Evolutionary conservation across 2,888 invertebrate genomes (phyloP).

Genomic region (Allophyes oxyacanthae): DNA sequence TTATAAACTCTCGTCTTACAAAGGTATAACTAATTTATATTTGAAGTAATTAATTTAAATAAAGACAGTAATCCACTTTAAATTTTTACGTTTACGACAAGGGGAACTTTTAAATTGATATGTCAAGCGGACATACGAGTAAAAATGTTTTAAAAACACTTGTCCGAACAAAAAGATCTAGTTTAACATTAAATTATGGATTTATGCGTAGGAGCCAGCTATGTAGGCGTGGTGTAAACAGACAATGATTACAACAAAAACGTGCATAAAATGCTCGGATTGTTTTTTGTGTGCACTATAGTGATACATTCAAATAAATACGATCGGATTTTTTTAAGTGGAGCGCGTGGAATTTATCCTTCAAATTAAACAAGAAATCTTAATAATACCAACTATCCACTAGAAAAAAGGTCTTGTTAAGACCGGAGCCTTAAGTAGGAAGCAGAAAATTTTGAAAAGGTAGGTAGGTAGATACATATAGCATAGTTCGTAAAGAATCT

Average conservation of each 20-base stretch:
- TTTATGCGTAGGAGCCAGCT: slow-evolving; percentile 53
- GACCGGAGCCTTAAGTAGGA: too few species aligned
- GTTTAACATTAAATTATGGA: slow-evolving; percentile 62
- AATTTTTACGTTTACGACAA: neutral
- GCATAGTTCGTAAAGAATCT: too few species aligned
- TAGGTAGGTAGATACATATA: too few species aligned
- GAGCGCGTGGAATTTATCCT: neutral
- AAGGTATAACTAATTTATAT: neutral
- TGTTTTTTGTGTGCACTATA: slow-evolving; percentile 32
- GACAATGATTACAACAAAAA: slow-evolving; percentile 57
- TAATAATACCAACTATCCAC: too few species aligned
- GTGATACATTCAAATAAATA: slow-evolving; percentile 2
- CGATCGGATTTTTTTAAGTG: slow-evolving; percentile 1
- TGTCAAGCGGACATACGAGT: slow-evolving; percentile 7
- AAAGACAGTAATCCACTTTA: too few species aligned
- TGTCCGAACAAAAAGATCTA: slow-evolving; percentile 51
- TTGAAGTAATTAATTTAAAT: neutral
- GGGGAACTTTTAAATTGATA: too few species aligned
- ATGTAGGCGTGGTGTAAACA: slow-evolving; percentile 70
- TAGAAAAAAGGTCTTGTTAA: too few species aligned
- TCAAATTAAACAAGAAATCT: neutral
- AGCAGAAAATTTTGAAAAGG: too few species aligned
- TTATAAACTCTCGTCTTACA: too few species aligned
- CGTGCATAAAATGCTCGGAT: slow-evolving; percentile 27
- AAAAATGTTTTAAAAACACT: slow-evolving; percentile 23